Evolutionary conservation across 1,140 invertebrate genomes (phyloP).

Genomic region (Camponotus pennsylvanicus): DNA sequence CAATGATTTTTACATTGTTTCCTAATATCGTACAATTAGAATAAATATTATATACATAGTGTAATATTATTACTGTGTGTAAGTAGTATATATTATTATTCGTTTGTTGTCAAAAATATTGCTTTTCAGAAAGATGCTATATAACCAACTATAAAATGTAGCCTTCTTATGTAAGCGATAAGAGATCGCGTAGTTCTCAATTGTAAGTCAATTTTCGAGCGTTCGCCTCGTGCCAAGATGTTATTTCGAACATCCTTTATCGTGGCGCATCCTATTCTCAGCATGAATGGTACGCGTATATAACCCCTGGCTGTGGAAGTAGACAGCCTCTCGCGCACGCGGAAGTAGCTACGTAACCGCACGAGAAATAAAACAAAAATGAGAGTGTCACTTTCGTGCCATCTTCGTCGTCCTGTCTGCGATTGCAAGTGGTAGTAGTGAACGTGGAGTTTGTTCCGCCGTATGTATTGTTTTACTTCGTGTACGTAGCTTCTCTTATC

Average conservation of each 20-base stretch:
- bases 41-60: neutral
- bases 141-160: neutral
- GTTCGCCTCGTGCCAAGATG: conserved; percentile 68
- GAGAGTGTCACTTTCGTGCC: conserved; percentile 56
- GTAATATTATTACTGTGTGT: neutral
- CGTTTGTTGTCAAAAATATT: neutral
- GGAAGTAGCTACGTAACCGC: conserved; percentile 68
- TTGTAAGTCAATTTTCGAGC: conserved; percentile 72
- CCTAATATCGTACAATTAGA: too few species aligned
- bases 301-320: conserved; percentile 55
- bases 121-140: neutral
- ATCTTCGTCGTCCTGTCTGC: conserved; percentile 40
- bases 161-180: conserved; percentile 8
- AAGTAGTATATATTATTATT: neutral
- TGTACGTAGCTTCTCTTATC: conserved; percentile 5
- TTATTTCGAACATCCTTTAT: conserved; percentile 70
- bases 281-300: conserved; percentile 68
- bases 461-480: conserved; percentile 45
- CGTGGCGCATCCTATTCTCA: conserved; percentile 53
- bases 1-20: too few species aligned
- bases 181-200: conserved; percentile 56
- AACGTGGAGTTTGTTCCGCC: conserved; percentile 29
- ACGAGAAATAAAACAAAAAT: conserved; percentile 60
- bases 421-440: conserved; percentile 42
- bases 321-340: conserved; percentile 53